phyloP scores from a whole-genome alignment of 2,113 vertebrate genomes.

The Sinocyclocheilus maitianheensis region DNA sequence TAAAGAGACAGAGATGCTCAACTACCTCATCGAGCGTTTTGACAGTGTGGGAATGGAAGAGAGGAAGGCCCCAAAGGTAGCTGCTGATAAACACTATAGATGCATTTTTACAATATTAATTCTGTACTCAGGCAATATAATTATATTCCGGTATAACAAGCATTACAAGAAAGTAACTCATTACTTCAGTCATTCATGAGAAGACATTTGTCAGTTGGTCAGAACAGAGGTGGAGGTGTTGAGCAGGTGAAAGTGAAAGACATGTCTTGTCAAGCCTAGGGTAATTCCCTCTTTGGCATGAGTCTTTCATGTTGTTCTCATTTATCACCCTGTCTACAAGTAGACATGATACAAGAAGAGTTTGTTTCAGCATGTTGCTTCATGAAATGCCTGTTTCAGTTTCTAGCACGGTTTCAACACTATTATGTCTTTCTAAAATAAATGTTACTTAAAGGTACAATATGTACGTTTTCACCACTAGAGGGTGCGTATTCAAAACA shows the following conservation, averaged over 20 bases:
- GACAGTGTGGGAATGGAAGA: conserved; percentile 99
- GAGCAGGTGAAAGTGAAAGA: conserved; percentile 24
- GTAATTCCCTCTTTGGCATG: not conserved
- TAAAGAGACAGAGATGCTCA: conserved; percentile 99
- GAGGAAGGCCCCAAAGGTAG: conserved; percentile 95
- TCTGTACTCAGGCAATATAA: not conserved
- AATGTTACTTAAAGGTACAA: not conserved
- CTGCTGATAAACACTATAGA: not conserved
- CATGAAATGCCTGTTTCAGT: not conserved
- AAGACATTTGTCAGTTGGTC: not conserved
- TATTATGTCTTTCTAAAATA: not conserved
- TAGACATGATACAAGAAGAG: not conserved
- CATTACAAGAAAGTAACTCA: not conserved
- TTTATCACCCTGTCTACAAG: not conserved
- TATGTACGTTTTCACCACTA: too few species aligned
- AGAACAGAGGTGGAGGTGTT: not conserved
- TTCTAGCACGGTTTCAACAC: not conserved
- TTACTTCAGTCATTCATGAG: not conserved
- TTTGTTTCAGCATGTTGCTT: not conserved
- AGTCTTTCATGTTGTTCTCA: not conserved
- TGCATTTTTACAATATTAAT: not conserved
- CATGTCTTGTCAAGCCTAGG: not conserved
- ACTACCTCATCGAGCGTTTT: conserved; percentile 99
- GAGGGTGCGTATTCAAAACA: too few species aligned
- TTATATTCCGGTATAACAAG: not conserved